Conservation (phyloP, 2,888 invertebrate genomes). For the Agriotes lineatus region DNA sequence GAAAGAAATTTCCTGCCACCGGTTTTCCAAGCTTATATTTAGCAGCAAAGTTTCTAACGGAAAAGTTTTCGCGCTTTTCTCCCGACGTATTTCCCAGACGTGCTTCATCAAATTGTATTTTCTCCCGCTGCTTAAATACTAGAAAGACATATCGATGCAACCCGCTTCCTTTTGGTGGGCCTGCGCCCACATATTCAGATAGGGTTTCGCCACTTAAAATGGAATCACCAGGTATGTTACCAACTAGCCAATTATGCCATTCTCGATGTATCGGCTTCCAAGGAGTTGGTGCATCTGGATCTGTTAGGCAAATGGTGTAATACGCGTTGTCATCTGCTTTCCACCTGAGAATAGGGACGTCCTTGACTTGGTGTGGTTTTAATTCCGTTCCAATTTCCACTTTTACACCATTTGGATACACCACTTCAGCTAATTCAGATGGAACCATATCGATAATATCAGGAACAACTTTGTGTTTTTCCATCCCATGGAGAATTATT, state of each 20-base stretch:
- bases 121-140: constrained; percentile 75
- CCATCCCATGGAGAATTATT: constrained; percentile 21
- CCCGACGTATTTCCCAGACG: constrained; percentile 22
- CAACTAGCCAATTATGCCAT: constrained; percentile 86
- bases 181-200: constrained; percentile 75
- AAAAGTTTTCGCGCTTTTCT: constrained; percentile 67
- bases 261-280: constrained; percentile 77
- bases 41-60: constrained; percentile 69
- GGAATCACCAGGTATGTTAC: constrained; percentile 77
- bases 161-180: constrained; percentile 80
- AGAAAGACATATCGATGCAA: constrained; percentile 80
- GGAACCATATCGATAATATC: constrained; percentile 77
- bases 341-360: constrained; percentile 77
- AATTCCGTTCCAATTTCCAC: constrained; percentile 76
- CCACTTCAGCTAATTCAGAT: constrained; percentile 66
- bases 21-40: constrained; percentile 72
- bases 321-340: constrained; percentile 70
- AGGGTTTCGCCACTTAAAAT: constrained; percentile 74
- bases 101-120: constrained; percentile 59
- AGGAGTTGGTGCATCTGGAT: constrained; percentile 84
- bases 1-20: constrained; percentile 73
- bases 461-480: constrained; percentile 72
- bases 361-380: constrained; percentile 80
- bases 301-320: constrained; percentile 75
- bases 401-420: constrained; percentile 67